These are phyloP conservation scores for Ammodytes marinus DNA, from an alignment of 2,113 vertebrate species.

Conservation along the genomic window DNA sequence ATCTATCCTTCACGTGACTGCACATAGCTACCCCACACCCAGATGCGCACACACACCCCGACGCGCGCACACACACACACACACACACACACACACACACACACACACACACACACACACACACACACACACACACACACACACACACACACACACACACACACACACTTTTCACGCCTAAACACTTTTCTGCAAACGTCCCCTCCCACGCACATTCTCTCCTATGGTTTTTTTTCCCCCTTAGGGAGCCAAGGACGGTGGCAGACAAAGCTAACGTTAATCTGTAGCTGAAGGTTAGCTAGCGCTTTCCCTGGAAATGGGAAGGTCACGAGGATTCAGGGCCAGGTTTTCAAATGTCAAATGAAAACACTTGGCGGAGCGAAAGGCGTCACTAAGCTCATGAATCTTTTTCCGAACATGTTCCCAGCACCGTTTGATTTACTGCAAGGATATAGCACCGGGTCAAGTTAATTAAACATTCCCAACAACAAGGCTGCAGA, in stretches of 20 bases:
- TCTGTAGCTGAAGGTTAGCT: constrained; percentile 71
- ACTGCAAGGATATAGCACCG: neutral
- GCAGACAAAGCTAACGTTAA: constrained; percentile 77
- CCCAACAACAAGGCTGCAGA: neutral
- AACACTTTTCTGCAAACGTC: constrained; percentile 5
- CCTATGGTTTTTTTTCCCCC: neutral
- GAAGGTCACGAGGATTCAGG: constrained; percentile 64
- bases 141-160: too few relatives aligned
- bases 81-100: constrained; percentile 16
- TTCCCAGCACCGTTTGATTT: neutral
- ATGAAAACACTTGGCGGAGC: constrained; percentile 63
- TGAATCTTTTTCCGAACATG: neutral
- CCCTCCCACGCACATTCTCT: constrained; percentile 28
- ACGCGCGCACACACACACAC: too few relatives aligned
- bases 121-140: constrained; percentile 12
- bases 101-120: constrained; percentile 21
- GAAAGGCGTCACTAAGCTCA: neutral
- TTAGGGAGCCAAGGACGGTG: constrained; percentile 63
- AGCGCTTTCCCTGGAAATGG: constrained; percentile 60
- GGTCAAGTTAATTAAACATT: constrained; percentile 28
- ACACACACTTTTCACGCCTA: constrained; percentile 1
- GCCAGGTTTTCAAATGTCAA: constrained; percentile 74
- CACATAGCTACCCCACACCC: too few relatives aligned
- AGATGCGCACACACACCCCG: too few relatives aligned
- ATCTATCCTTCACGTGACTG: constrained; percentile 67